Evolutionary conservation across 2,888 invertebrate genomes (phyloP).

Genomic region (Atethmia centrago): DNA sequence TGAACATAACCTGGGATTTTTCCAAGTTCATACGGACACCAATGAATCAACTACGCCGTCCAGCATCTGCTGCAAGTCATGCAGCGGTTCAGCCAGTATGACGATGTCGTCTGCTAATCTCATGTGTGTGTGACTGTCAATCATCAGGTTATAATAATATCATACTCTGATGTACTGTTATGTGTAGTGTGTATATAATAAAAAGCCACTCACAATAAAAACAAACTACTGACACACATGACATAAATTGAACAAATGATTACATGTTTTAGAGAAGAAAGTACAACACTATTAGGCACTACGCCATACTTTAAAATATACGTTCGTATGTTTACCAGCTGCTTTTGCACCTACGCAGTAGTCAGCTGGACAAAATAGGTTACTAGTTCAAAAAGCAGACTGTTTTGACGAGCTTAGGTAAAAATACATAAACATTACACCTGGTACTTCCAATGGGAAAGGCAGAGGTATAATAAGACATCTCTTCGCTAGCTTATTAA

Average conservation of each 20-base stretch:
- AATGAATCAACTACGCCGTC: no score
- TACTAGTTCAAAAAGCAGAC: constrained; percentile 15
- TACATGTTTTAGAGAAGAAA: constrained; percentile 10
- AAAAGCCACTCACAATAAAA: background rate
- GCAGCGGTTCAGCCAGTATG: no score
- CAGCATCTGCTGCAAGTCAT: no score
- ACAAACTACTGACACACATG: no score
- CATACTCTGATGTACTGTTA: no score
- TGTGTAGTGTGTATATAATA: background rate
- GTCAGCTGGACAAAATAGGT: constrained; percentile 19
- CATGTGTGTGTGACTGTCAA: no score
- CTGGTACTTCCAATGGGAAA: no score
- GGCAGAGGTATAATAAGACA: no score
- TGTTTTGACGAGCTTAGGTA: background rate
- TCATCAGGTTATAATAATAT: background rate
- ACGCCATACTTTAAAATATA: constrained; percentile 45
- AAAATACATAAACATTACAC: background rate
- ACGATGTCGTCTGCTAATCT: no score
- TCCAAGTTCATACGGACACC: no score
- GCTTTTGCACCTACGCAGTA: constrained; percentile 31
- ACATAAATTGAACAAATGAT: constrained; percentile 7
- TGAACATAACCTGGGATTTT: no score
- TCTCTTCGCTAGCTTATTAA: no score
- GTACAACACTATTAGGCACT: constrained; percentile 48
- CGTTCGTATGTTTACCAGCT: constrained; percentile 26